A percentile compares a stretch with the other conserved stretches of the same genome.
phyloP scores from a whole-genome alignment of 2,797 vertebrate genomes.

The Aotus griseimembra region DNA sequence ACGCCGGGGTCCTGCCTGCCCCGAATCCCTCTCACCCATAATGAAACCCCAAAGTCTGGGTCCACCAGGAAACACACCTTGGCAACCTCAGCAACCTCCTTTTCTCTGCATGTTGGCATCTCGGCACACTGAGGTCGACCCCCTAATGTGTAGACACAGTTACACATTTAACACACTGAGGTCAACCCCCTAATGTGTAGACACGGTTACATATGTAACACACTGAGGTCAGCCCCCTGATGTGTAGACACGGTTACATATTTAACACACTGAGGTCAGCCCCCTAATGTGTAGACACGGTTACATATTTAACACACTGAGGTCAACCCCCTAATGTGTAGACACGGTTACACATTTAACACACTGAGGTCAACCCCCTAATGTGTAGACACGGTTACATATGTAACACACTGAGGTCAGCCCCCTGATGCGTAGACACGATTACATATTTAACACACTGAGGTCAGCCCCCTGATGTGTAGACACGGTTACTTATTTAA shows the following conservation, averaged over 20 bases:
- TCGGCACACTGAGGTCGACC: rapidly evolving
- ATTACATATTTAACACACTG: rapidly evolving
- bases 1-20: rapidly evolving
- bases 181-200: no score
- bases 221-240: rapidly evolving
- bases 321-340: no score
- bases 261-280: no score
- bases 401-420: no score
- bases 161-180: rapidly evolving
- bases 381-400: no score
- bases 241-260: rapidly evolving
- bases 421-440: no score
- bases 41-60: rapidly evolving
- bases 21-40: rapidly evolving
- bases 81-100: rapidly evolving
- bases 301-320: no score
- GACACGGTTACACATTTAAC: no score
- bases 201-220: no score
- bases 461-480: rapidly evolving
- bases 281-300: no score
- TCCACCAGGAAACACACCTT: rapidly evolving
- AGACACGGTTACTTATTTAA: rapidly evolving
- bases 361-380: no score
- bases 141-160: rapidly evolving
- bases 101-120: rapidly evolving